Evolutionary conservation across 2,888 invertebrate species (phyloP).

Genomic region (Teleiodes luculella): DNA sequence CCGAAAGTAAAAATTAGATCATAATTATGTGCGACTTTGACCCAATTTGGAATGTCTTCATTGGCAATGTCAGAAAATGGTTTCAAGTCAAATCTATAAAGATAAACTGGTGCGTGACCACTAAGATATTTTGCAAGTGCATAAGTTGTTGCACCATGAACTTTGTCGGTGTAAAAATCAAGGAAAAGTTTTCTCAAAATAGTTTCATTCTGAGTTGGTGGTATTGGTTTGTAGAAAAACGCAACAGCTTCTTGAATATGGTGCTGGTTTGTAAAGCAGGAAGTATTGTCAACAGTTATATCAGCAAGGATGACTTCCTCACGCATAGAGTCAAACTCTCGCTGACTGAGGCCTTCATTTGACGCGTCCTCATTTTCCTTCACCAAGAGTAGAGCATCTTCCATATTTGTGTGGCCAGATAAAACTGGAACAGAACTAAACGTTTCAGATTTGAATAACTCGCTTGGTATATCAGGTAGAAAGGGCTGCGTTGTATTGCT

Average conservation of each 20-base stretch:
- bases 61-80: slow-evolving; percentile 82
- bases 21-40: slow-evolving; percentile 88
- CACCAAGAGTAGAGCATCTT: slow-evolving; percentile 83
- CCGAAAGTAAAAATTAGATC: slow-evolving; percentile 91
- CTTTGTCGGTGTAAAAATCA: slow-evolving; percentile 86
- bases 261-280: slow-evolving; percentile 80
- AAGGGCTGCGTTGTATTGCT: slow-evolving; percentile 83
- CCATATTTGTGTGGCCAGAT: slow-evolving; percentile 90
- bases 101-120: slow-evolving; percentile 79
- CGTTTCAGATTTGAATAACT: slow-evolving; percentile 79
- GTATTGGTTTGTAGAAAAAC: slow-evolving; percentile 86
- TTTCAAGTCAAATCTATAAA: slow-evolving; percentile 87
- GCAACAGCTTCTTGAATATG: slow-evolving; percentile 85
- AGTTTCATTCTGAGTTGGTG: slow-evolving; percentile 80
- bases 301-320: slow-evolving; percentile 81
- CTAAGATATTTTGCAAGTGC: slow-evolving; percentile 82
- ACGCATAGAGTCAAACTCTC: slow-evolving; percentile 80
- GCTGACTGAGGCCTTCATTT: slow-evolving; percentile 79
- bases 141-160: slow-evolving; percentile 84
- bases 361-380: slow-evolving; percentile 70
- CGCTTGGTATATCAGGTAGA: slow-evolving; percentile 82
- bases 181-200: slow-evolving; percentile 82
- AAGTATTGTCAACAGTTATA: slow-evolving; percentile 77
- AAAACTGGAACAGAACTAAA: slow-evolving; percentile 84
- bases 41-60: slow-evolving; percentile 86